A percentile compares a stretch with the other conserved stretches of the same genome.
phyloP scores from a whole-genome alignment of 2,888 invertebrate species.

The Orthosia incerta region DNA sequence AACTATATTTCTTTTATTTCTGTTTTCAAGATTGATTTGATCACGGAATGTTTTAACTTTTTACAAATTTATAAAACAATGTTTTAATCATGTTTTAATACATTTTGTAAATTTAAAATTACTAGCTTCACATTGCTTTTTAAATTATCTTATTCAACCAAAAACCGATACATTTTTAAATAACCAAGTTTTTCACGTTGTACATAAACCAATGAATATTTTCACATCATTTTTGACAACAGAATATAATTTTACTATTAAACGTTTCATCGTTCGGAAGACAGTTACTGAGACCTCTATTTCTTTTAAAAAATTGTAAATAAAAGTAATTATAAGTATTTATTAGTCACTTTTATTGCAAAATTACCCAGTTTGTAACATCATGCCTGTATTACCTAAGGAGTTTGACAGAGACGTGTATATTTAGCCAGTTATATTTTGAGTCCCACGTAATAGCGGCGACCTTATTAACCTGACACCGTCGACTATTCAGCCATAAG shows the following conservation, averaged over 20 bases:
- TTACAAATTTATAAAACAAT: slow-evolving; percentile 9
- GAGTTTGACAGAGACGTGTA: not conserved
- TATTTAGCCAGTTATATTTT: not conserved
- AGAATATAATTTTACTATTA: slow-evolving; percentile 15
- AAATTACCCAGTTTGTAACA: slow-evolving; percentile 43
- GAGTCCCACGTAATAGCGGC: not conserved
- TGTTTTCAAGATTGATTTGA: slow-evolving; percentile 6
- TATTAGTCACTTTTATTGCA: slow-evolving; percentile 14
- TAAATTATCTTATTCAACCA: slow-evolving; percentile 29
- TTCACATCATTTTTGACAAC: slow-evolving; percentile 21
- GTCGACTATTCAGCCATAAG: too few species aligned
- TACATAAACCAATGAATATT: slow-evolving; percentile 8
- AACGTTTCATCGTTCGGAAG: slow-evolving; percentile 54
- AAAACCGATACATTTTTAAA: not conserved
- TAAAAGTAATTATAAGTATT: slow-evolving; percentile 15
- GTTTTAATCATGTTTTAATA: slow-evolving; percentile 32
- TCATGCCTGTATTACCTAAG: too few species aligned
- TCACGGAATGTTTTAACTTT: slow-evolving; percentile 36
- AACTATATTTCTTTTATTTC: slow-evolving; percentile 9
- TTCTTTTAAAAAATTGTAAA: slow-evolving; percentile 5
- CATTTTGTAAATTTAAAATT: slow-evolving; percentile 30
- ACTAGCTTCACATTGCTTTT: slow-evolving; percentile 55
- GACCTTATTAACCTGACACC: too few species aligned
- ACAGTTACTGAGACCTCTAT: slow-evolving; percentile 49
- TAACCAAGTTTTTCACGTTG: slow-evolving; percentile 6